A percentile compares a stretch with the other conserved stretches of the same genome.
Conservation (phyloP, 2,888 invertebrate species). For the Lycophotia porphyrea region DNA sequence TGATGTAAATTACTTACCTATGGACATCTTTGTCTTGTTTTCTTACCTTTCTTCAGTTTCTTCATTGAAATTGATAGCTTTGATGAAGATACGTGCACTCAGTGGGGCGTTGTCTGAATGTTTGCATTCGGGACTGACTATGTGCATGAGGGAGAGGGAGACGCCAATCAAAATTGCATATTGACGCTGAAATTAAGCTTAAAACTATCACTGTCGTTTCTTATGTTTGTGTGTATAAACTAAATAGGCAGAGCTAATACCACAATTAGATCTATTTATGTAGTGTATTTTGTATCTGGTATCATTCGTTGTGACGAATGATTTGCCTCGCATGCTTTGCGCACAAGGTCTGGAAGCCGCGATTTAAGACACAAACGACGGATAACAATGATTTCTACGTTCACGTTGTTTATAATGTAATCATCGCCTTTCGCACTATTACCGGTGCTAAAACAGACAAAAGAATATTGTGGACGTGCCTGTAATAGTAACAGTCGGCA, state of each 20-base stretch:
- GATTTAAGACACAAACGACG: not conserved
- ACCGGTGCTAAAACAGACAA: not conserved
- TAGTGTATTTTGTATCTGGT: no score
- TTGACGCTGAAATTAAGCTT: not conserved
- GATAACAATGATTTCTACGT: not conserved
- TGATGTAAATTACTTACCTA: conserved; percentile 63
- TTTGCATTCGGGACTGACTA: not conserved
- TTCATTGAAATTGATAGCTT: conserved; percentile 49
- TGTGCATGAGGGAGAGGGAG: not conserved
- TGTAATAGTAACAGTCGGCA: not conserved
- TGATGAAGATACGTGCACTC: conserved; percentile 2
- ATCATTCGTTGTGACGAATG: not conserved
- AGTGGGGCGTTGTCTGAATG: not conserved
- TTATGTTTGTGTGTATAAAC: not conserved
- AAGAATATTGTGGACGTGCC: conserved; percentile 7
- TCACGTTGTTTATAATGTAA: not conserved
- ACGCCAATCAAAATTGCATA: conserved; percentile 2
- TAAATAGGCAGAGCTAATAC: not conserved
- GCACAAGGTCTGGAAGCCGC: not conserved
- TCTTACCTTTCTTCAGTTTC: conserved; percentile 52
- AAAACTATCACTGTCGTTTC: not conserved
- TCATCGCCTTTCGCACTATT: not conserved
- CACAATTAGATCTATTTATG: no score
- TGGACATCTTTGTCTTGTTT: conserved; percentile 56
- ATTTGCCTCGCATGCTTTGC: not conserved